A percentile compares a stretch with the other conserved stretches of the same genome.
These are phyloP conservation scores for Musca vetustissima DNA, from an alignment of 1,140 invertebrate species.

Conservation along the genomic window DNA sequence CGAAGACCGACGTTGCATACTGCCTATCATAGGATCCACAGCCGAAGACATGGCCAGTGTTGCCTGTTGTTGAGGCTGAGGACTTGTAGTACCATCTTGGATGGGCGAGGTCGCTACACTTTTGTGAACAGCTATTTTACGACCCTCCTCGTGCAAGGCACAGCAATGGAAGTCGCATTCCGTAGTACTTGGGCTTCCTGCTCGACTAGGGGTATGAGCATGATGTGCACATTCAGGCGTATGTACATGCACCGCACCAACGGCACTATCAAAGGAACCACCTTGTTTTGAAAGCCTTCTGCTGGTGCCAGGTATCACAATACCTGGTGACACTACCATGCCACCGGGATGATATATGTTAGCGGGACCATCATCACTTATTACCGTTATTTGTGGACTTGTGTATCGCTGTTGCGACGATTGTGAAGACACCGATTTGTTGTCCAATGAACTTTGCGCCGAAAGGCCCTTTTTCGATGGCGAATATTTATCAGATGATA, in stretches of 20 bases:
- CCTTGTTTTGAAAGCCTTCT: conserved; percentile 67
- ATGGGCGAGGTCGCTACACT: conserved; percentile 89
- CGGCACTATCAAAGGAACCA: conserved; percentile 71
- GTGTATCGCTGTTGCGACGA: conserved; percentile 62
- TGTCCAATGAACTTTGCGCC: conserved; percentile 73
- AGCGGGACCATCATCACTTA: conserved; percentile 78
- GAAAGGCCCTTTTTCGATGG: conserved; percentile 58
- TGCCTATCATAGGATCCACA: conserved; percentile 57
- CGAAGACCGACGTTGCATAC: conserved; percentile 60
- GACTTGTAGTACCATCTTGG: conserved; percentile 72
- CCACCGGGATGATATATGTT: conserved; percentile 56
- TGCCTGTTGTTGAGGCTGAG: conserved; percentile 67
- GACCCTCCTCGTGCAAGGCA: conserved; percentile 87
- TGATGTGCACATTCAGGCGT: conserved; percentile 81
- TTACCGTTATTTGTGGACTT: conserved; percentile 85
- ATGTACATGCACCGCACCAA: conserved; percentile 74
- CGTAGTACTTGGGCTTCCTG: conserved; percentile 60
- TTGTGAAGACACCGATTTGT: conserved; percentile 60
- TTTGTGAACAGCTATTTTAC: conserved; percentile 87
- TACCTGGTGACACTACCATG: conserved; percentile 49
- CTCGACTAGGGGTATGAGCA: conserved; percentile 64
- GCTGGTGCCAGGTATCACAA: conserved; percentile 55
- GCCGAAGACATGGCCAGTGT: conserved; percentile 59
- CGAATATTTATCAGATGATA: conserved; percentile 71
- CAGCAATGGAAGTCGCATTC: conserved; percentile 96